These are phyloP conservation scores for Gobius niger DNA, from an alignment of 2,113 vertebrate species.

Conservation along the genomic window DNA sequence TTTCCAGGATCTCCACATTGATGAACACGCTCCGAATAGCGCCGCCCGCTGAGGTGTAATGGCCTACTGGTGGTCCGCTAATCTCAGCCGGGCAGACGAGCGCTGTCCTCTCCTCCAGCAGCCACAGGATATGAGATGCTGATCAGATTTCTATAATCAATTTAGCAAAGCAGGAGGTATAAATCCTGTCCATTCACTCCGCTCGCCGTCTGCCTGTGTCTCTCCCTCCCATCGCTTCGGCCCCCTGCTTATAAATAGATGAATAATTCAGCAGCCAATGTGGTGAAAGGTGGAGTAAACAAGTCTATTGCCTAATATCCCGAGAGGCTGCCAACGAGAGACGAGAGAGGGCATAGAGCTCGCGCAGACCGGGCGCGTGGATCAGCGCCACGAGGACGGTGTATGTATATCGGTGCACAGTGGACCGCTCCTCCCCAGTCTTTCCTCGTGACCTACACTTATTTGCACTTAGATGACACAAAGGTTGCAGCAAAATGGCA, in stretches of 20 bases:
- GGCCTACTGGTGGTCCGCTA: conserved; percentile 56
- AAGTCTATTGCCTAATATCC: conserved; percentile 84
- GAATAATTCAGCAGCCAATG: conserved; percentile 83
- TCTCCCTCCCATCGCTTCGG: conserved; percentile 45
- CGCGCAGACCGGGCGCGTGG: conserved; percentile 55
- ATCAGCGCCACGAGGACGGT: conserved; percentile 43
- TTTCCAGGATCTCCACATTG: conserved; percentile 48
- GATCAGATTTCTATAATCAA: conserved; percentile 79
- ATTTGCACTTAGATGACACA: conserved; percentile 78
- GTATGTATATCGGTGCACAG: conserved; percentile 61
- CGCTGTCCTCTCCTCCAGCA: conserved; percentile 53
- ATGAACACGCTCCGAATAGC: conserved; percentile 53
- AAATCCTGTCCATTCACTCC: conserved; percentile 73
- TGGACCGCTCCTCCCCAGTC: conserved; percentile 52
- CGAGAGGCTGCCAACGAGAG: conserved; percentile 73
- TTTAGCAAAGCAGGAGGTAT: conserved; percentile 75
- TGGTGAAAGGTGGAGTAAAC: conserved; percentile 85
- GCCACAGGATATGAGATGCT: conserved; percentile 73
- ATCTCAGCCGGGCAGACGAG: conserved; percentile 63
- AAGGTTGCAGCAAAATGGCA: conserved; percentile 66
- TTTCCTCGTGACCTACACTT: conserved; percentile 69
- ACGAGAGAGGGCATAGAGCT: conserved; percentile 49
- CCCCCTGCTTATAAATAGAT: conserved; percentile 75
- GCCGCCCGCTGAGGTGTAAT: conserved; percentile 53
- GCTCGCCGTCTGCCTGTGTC: conserved; percentile 38